These are phyloP conservation scores for Homarus americanus DNA, from an alignment of 1,140 invertebrate genomes.

Conservation along the genomic window DNA sequence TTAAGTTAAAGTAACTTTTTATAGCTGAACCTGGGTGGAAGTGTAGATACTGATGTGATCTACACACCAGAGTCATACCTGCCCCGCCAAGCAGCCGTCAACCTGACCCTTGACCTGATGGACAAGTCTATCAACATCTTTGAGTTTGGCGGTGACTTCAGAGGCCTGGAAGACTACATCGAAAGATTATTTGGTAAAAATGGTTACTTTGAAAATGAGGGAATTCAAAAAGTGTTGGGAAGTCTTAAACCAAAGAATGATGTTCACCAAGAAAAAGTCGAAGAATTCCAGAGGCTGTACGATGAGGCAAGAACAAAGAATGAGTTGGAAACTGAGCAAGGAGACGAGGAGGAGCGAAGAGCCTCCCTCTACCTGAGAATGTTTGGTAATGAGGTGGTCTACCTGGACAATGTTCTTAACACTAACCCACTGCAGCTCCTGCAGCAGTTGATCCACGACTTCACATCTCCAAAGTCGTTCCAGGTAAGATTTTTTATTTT, in stretches of 20 bases:
- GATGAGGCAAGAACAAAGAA: constrained; percentile 11
- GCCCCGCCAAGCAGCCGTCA: constrained; percentile 36
- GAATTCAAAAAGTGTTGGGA: constrained; percentile 1
- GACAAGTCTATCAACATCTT: constrained; percentile 47
- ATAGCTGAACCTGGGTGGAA: constrained; percentile 42
- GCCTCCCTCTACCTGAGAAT: constrained; percentile 29
- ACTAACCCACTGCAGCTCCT: constrained; percentile 18
- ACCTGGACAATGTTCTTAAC: constrained; percentile 26
- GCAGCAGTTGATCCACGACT: constrained; percentile 1
- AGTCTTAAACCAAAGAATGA: constrained; percentile 41
- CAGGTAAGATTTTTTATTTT: constrained; percentile 29
- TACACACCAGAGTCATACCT: constrained; percentile 51
- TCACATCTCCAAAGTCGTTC: constrained; percentile 38
- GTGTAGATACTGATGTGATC: constrained; percentile 38
- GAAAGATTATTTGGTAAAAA: constrained; percentile 35
- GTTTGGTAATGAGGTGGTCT: constrained; percentile 42
- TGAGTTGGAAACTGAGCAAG: not conserved
- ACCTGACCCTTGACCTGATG: constrained; percentile 45
- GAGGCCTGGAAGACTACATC: constrained; percentile 24
- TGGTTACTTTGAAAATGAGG: constrained; percentile 38
- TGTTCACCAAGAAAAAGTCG: not conserved
- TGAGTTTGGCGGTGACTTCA: constrained; percentile 59
- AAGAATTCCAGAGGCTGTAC: constrained; percentile 33
- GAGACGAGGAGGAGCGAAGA: not conserved
- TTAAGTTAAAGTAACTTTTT: not conserved